These are phyloP conservation scores for Periophthalmus magnuspinnatus DNA, from an alignment of 2,797 vertebrate genomes.

Conservation along the genomic window DNA sequence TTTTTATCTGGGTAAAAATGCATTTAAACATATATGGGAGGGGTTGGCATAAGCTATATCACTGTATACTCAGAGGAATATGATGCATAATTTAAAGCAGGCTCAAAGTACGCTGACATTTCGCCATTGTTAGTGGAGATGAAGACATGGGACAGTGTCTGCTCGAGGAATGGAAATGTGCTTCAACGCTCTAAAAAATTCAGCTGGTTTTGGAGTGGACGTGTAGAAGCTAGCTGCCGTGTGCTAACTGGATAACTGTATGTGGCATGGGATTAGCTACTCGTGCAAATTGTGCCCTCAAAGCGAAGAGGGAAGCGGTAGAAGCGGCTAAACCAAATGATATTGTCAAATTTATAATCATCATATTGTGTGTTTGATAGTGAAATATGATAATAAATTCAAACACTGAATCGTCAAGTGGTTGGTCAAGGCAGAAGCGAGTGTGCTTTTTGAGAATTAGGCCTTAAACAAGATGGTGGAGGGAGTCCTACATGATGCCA, in stretches of 20 bases:
- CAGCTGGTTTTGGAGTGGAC: slow-evolving; percentile 50
- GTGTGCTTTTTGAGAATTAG: not conserved
- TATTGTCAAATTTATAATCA: not conserved
- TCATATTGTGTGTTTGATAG: not conserved
- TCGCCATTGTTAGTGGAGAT: slow-evolving; percentile 72
- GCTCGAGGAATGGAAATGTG: slow-evolving; percentile 71
- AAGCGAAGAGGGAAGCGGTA: not conserved
- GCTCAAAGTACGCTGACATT: slow-evolving; percentile 78
- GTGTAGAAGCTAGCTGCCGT: slow-evolving; percentile 33
- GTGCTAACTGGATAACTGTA: slow-evolving; percentile 23
- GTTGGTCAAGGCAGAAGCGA: not conserved
- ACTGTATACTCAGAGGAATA: slow-evolving; percentile 57
- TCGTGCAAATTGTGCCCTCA: slow-evolving; percentile 6
- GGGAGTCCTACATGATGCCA: too few relatives aligned
- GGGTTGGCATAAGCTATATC: slow-evolving; percentile 42
- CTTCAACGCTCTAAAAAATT: slow-evolving; percentile 77
- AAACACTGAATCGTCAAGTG: not conserved
- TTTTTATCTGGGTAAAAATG: slow-evolving; percentile 40
- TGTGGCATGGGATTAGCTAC: slow-evolving; percentile 31
- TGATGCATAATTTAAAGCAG: slow-evolving; percentile 58
- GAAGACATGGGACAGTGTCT: slow-evolving; percentile 72
- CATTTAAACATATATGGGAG: slow-evolving; percentile 32
- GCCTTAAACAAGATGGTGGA: not conserved
- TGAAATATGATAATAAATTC: not conserved
- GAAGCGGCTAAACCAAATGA: not conserved